Conservation (phyloP, 2,113 vertebrate genomes). For the Sinosuthora webbiana region DNA sequence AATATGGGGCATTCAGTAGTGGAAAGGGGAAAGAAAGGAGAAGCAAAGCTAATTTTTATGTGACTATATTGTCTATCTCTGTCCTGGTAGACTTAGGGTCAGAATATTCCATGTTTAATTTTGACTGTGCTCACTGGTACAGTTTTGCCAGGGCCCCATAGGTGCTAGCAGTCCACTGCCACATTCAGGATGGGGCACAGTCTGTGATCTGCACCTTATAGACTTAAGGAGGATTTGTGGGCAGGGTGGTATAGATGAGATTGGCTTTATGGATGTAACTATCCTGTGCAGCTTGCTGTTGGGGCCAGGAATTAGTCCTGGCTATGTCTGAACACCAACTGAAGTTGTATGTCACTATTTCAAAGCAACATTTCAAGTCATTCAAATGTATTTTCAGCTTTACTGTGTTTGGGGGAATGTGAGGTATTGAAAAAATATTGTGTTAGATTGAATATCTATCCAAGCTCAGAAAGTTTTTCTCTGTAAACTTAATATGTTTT, state of each 20-base stretch:
- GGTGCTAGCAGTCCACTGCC: not conserved
- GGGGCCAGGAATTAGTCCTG: not conserved
- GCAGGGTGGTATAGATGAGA: not conserved
- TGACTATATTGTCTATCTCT: not conserved
- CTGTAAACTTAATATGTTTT: not conserved
- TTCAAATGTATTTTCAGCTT: not conserved
- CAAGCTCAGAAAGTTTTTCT: not conserved
- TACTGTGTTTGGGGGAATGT: not conserved
- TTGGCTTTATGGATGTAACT: not conserved
- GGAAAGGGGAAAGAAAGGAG: not conserved
- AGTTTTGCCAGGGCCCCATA: not conserved
- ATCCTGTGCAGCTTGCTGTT: not conserved
- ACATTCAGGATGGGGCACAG: not conserved
- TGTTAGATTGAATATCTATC: not conserved
- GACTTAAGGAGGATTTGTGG: not conserved
- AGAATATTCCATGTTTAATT: not conserved
- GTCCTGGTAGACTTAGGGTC: not conserved
- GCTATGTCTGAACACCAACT: not conserved
- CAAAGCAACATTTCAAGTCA: not conserved
- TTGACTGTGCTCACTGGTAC: not conserved
- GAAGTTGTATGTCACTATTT: not conserved
- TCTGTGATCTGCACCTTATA: not conserved
- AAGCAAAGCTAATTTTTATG: not conserved
- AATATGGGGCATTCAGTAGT: not conserved
- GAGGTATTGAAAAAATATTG: not conserved